Conservation (phyloP, 2,888 invertebrate genomes). For the Gasteruption jaculator region DNA sequence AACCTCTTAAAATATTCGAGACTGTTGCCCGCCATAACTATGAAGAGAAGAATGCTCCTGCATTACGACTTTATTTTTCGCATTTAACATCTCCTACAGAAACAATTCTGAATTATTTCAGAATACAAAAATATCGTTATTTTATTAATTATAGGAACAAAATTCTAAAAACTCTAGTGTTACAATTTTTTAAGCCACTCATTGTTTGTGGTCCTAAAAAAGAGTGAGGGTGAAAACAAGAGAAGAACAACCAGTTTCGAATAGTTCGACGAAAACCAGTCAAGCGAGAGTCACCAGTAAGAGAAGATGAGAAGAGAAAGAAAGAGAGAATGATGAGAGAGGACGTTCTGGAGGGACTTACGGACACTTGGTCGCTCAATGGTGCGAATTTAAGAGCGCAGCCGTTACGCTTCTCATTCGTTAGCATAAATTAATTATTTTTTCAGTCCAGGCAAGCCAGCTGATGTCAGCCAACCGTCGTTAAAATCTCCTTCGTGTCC, state of each 20-base stretch:
- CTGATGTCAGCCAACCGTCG: slow-evolving; percentile 29
- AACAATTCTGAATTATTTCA: too few species aligned
- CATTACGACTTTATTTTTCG: too few species aligned
- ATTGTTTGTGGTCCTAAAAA: too few species aligned
- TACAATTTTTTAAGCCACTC: too few species aligned
- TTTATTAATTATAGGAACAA: too few species aligned
- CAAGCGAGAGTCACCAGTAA: slow-evolving; percentile 37
- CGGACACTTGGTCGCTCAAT: slow-evolving; percentile 49
- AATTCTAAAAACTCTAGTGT: too few species aligned
- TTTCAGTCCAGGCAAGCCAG: slow-evolving; percentile 32
- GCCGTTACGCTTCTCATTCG: slow-evolving; percentile 50
- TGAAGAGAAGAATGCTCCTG: too few species aligned
- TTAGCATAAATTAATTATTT: slow-evolving; percentile 51
- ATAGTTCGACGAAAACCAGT: slow-evolving; percentile 47
- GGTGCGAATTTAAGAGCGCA: slow-evolving; percentile 50
- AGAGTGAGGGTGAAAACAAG: neutral
- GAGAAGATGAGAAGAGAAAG: slow-evolving; percentile 19
- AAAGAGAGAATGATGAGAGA: slow-evolving; percentile 18
- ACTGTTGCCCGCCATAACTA: slow-evolving; percentile 27
- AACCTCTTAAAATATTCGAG: slow-evolving; percentile 34
- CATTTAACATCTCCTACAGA: too few species aligned
- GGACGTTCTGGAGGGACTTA: slow-evolving; percentile 36
- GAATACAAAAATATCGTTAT: too few species aligned
- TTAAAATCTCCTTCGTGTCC: slow-evolving; percentile 7
- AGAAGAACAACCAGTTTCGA: slow-evolving; percentile 45